Evolutionary conservation across 2,888 invertebrate species (phyloP).

Genomic region (Steromphala cineraria): DNA sequence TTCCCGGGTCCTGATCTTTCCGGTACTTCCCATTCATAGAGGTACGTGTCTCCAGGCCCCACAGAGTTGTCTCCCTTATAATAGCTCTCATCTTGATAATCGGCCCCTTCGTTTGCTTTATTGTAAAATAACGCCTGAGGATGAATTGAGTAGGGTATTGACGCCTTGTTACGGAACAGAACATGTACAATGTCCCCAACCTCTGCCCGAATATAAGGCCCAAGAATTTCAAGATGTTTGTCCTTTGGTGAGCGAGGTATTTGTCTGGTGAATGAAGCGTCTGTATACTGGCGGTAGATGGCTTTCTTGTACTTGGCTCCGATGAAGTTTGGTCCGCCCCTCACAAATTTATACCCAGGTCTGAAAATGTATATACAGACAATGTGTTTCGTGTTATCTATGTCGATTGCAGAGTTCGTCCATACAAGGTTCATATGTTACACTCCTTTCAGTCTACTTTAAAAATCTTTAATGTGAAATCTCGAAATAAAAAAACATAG

Average conservation of each 20-base stretch:
- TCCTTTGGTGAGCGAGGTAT: conserved; percentile 32
- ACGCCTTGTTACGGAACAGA: conserved; percentile 57
- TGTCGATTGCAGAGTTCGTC: too few species aligned
- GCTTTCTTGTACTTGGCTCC: conserved; percentile 56
- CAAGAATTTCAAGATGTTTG: conserved; percentile 51
- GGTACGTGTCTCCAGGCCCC: conserved; percentile 31
- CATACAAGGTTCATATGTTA: too few species aligned
- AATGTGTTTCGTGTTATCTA: too few species aligned
- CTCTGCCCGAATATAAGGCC: conserved; percentile 58
- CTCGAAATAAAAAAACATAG: too few species aligned
- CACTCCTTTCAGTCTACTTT: too few species aligned
- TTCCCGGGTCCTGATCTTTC: conserved; percentile 55
- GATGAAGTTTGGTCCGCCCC: conserved; percentile 45
- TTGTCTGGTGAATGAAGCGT: conserved; percentile 45
- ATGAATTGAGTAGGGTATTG: conserved; percentile 50
- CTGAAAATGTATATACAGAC: conserved; percentile 35
- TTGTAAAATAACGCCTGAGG: conserved; percentile 56
- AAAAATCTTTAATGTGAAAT: too few species aligned
- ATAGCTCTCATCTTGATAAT: conserved; percentile 49
- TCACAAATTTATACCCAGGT: conserved; percentile 40
- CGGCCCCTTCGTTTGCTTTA: conserved; percentile 51
- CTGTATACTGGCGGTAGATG: conserved; percentile 53
- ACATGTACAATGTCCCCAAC: conserved; percentile 58
- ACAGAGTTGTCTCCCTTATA: conserved; percentile 37
- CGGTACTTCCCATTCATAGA: conserved; percentile 57